Evolutionary conservation across 1,140 invertebrate species (phyloP).

Genomic region (Amyelois transitella): DNA sequence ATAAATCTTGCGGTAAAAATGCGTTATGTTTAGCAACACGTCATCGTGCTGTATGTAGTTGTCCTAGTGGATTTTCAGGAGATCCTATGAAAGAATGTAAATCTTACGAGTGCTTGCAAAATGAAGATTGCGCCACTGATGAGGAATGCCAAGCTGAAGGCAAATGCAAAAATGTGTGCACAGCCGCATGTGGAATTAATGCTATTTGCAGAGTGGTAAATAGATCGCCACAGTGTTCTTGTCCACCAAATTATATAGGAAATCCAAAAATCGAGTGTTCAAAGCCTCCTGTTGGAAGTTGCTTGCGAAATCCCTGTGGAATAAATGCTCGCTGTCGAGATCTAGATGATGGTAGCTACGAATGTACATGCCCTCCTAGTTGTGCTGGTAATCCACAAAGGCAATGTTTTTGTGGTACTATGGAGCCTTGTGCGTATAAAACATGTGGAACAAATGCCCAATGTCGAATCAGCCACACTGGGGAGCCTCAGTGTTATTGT

Average conservation of each 20-base stretch:
- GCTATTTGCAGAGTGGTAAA: slow-evolving; percentile 89
- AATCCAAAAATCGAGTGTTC: slow-evolving; percentile 88
- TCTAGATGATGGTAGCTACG: slow-evolving; percentile 79
- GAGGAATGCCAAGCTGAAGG: slow-evolving; percentile 84
- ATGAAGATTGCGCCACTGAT: slow-evolving; percentile 85
- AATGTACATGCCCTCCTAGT: slow-evolving; percentile 85
- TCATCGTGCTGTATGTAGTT: slow-evolving; percentile 87
- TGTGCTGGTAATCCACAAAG: slow-evolving; percentile 88
- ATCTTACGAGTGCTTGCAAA: slow-evolving; percentile 83
- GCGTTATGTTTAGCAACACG: slow-evolving; percentile 84
- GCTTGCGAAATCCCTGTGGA: slow-evolving; percentile 87
- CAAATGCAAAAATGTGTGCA: slow-evolving; percentile 89
- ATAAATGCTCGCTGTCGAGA: slow-evolving; percentile 88
- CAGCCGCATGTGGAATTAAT: slow-evolving; percentile 87
- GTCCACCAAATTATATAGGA: slow-evolving; percentile 88
- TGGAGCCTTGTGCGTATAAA: slow-evolving; percentile 81
- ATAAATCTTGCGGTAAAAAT: slow-evolving; percentile 82
- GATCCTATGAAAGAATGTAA: slow-evolving; percentile 84
- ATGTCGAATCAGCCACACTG: slow-evolving; percentile 80
- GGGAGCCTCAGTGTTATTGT: slow-evolving; percentile 86
- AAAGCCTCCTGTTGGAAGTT: slow-evolving; percentile 77
- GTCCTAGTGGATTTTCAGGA: slow-evolving; percentile 88
- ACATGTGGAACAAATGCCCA: slow-evolving; percentile 88
- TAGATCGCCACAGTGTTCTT: slow-evolving; percentile 85
- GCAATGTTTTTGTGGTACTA: slow-evolving; percentile 83